Evolutionary conservation across 2,113 vertebrate genomes (phyloP).

Genomic region (Crocuta crocuta): DNA sequence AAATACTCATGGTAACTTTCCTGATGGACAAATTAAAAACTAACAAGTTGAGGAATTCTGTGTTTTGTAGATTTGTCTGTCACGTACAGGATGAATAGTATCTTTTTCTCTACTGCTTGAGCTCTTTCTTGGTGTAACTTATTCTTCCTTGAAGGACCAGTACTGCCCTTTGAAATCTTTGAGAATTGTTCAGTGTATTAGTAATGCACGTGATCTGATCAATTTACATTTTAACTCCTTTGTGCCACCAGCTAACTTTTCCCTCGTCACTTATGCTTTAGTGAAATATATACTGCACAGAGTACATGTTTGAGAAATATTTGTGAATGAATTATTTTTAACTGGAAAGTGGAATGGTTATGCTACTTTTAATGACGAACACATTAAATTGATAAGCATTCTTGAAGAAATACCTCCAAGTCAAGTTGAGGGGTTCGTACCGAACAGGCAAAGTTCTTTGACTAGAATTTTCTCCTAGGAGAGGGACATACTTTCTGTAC

Average conservation of each 20-base stretch:
- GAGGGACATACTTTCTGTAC: conserved; percentile 76
- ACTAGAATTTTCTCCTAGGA: conserved; percentile 54
- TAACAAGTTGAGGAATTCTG: neutral
- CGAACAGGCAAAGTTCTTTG: conserved; percentile 49
- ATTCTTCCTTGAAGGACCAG: neutral
- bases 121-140: neutral
- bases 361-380: neutral
- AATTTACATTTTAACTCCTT: neutral
- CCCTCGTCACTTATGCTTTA: neutral
- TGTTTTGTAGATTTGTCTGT: neutral
- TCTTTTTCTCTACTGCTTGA: neutral
- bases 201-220: neutral
- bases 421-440: neutral
- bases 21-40: neutral
- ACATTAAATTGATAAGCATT: neutral
- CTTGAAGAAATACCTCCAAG: neutral
- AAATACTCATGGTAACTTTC: conserved; percentile 79
- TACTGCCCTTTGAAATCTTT: neutral
- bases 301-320: neutral
- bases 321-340: conserved; percentile 42
- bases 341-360: neutral
- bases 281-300: neutral
- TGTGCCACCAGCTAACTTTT: neutral
- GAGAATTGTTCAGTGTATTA: neutral
- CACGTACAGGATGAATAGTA: neutral